phyloP scores from a whole-genome alignment of 2,113 vertebrate species.

The Cyphomyrus plagiostoma region DNA sequence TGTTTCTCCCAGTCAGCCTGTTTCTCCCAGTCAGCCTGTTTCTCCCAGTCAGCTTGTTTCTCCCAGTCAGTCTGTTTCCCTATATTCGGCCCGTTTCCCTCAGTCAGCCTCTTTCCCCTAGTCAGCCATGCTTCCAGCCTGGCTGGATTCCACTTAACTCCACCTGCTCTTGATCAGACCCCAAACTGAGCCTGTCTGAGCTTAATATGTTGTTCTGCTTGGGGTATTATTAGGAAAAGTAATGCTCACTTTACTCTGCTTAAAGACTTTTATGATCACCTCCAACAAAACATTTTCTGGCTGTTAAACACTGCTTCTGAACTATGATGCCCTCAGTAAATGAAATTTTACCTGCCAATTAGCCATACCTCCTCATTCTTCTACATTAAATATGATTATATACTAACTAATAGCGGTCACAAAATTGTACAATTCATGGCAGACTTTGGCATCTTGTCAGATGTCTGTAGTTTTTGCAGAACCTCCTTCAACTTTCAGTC shows the following conservation, averaged over 20 bases:
- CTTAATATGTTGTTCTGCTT: background rate
- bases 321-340: background rate
- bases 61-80: too few species aligned
- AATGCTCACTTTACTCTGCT: constrained; percentile 3
- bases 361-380: background rate
- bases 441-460: background rate
- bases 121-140: background rate
- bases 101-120: background rate
- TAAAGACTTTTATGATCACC: background rate
- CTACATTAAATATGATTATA: background rate
- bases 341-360: background rate
- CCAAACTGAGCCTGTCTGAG: background rate
- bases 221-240: background rate
- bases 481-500: background rate
- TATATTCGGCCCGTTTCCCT: background rate
- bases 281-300: background rate
- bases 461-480: background rate
- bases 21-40: too few species aligned
- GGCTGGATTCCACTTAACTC: background rate
- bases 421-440: background rate
- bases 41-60: too few species aligned
- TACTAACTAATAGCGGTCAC: background rate
- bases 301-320: background rate
- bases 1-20: too few species aligned
- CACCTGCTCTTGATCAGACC: constrained; percentile 4